Percentiles rank a stretch among this genome's conserved stretches.
Evolutionary conservation across 2,113 vertebrate species (phyloP).

Genomic region (Tenebrosternarchus preto): DNA sequence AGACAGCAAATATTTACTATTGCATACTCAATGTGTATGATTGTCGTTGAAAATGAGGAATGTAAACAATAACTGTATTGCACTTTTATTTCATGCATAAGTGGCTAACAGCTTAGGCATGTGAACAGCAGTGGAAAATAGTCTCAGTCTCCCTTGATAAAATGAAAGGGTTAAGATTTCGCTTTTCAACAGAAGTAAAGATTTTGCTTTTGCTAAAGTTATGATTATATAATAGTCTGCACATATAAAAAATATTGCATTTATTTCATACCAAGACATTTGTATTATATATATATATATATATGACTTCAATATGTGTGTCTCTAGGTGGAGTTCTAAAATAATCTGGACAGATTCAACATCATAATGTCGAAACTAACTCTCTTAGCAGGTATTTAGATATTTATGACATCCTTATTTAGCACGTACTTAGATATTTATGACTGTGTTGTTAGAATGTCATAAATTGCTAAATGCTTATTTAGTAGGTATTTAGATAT

Average conservation of each 20-base stretch:
- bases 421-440: too few relatives aligned
- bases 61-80: neutral
- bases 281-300: neutral
- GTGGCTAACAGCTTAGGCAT: too few relatives aligned
- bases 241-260: neutral
- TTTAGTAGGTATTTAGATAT: slow-evolving; percentile 60
- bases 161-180: too few relatives aligned
- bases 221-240: neutral
- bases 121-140: neutral
- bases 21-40: too few relatives aligned
- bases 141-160: too few relatives aligned
- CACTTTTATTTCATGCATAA: too few relatives aligned
- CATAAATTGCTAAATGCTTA: too few relatives aligned
- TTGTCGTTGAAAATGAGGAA: neutral
- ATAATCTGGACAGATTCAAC: neutral
- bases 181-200: too few relatives aligned
- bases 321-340: slow-evolving; percentile 29
- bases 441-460: too few relatives aligned
- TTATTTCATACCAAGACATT: neutral
- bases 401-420: neutral
- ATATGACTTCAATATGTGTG: neutral
- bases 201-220: neutral
- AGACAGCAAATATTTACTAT: neutral
- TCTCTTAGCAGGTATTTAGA: slow-evolving; percentile 64
- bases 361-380: slow-evolving; percentile 60